Evolutionary conservation across 2,888 invertebrate genomes (phyloP).

Genomic region (Metellina segmentata): DNA sequence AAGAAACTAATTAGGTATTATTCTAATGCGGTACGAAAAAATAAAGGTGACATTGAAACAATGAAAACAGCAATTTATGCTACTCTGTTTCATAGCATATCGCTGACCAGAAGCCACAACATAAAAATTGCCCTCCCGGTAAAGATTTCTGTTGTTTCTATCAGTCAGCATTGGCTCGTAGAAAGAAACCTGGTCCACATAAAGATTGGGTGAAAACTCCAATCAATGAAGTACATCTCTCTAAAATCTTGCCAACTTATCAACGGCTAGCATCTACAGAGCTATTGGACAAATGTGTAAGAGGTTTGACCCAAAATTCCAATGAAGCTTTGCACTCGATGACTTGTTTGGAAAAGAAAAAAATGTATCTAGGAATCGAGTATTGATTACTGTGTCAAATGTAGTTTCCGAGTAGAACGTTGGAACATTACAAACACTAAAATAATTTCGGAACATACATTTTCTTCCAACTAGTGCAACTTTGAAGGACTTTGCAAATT

Average conservation of each 20-base stretch:
- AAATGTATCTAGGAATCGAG: neutral
- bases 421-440: neutral
- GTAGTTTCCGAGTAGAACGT: constrained; percentile 21
- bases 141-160: neutral
- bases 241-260: constrained; percentile 20
- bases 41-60: constrained; percentile 5
- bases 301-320: constrained; percentile 24
- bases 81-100: constrained; percentile 8
- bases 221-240: neutral
- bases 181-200: constrained; percentile 5
- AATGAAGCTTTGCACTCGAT: constrained; percentile 36
- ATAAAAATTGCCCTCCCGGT: neutral
- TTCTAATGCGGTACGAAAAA: neutral
- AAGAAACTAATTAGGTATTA: neutral
- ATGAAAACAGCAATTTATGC: constrained; percentile 45
- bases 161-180: neutral
- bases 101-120: constrained; percentile 5
- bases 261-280: no score
- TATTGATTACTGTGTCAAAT: neutral
- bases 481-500: neutral
- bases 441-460: neutral
- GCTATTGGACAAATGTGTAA: neutral
- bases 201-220: neutral
- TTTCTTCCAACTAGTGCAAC: neutral
- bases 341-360: constrained; percentile 27